These are phyloP conservation scores for Drosophila ogumai DNA, from an alignment of 1,140 invertebrate genomes.

Conservation along the genomic window DNA sequence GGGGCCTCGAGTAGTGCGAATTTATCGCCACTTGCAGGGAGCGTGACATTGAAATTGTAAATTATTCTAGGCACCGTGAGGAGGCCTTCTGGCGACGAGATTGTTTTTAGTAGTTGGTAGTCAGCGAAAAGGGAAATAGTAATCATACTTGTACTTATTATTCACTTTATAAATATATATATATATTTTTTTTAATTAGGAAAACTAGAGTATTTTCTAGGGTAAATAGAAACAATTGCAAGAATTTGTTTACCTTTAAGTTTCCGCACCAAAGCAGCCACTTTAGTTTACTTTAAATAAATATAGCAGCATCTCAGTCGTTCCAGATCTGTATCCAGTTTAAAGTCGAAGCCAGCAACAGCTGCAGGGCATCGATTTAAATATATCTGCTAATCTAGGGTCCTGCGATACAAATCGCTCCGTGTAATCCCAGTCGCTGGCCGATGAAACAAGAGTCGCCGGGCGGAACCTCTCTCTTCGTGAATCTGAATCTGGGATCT, in stretches of 20 bases:
- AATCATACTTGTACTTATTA: background rate
- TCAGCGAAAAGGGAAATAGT: background rate
- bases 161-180: background rate
- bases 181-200: background rate
- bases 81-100: background rate
- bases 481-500: conserved; percentile 14
- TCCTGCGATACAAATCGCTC: conserved; percentile 27
- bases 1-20: conserved; percentile 62
- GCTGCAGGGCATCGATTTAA: conserved; percentile 29
- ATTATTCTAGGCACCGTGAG: conserved; percentile 61
- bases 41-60: conserved; percentile 84
- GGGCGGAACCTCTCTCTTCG: conserved; percentile 19
- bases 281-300: background rate
- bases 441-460: conserved; percentile 14
- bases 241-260: background rate
- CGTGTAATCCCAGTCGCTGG: conserved; percentile 34
- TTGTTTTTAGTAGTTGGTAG: background rate
- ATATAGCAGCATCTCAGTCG: background rate
- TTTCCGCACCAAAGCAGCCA: no score
- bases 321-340: background rate
- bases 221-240: background rate
- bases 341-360: background rate
- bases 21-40: conserved; percentile 81
- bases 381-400: conserved; percentile 32
- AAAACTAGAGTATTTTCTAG: background rate